Percentiles rank a stretch among this genome's conserved stretches.
These are phyloP conservation scores for Rhabdomys pumilio DNA, from an alignment of 2,797 vertebrate genomes.

Conservation along the genomic window DNA sequence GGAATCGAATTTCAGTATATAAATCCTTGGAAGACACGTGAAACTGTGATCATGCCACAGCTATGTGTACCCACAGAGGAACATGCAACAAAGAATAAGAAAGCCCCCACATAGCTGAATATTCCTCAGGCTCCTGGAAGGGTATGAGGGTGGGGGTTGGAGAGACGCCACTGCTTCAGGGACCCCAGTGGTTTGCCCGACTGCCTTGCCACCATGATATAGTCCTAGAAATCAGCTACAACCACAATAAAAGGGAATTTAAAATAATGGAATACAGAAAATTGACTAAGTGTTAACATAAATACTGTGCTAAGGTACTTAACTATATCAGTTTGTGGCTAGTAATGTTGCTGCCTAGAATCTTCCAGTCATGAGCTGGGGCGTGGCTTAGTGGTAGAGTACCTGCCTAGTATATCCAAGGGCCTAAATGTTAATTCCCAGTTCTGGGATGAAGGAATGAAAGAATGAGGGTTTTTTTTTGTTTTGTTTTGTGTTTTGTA, in stretches of 20 bases:
- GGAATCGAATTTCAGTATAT: neutral
- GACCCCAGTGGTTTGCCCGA: neutral
- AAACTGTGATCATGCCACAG: neutral
- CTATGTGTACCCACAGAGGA: neutral
- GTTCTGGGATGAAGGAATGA: neutral
- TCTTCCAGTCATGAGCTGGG: neutral
- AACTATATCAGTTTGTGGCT: constrained; percentile 18
- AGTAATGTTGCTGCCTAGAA: neutral
- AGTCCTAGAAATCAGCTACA: neutral
- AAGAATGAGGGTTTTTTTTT: neutral
- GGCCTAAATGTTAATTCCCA: neutral
- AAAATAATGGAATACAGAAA: neutral
- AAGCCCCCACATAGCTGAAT: neutral
- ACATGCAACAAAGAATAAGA: neutral
- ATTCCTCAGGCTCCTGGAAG: neutral
- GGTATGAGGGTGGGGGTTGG: accelerated
- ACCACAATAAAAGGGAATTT: neutral
- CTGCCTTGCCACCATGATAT: neutral
- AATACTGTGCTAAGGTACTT: neutral
- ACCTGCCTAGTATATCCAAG: neutral
- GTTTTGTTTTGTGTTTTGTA: neutral
- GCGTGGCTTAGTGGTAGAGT: neutral
- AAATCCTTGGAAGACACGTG: neutral
- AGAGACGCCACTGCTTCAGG: neutral
- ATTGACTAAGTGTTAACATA: neutral